Evolutionary conservation across 2,888 invertebrate species (phyloP).

Genomic region (Cartodere bifasciata): DNA sequence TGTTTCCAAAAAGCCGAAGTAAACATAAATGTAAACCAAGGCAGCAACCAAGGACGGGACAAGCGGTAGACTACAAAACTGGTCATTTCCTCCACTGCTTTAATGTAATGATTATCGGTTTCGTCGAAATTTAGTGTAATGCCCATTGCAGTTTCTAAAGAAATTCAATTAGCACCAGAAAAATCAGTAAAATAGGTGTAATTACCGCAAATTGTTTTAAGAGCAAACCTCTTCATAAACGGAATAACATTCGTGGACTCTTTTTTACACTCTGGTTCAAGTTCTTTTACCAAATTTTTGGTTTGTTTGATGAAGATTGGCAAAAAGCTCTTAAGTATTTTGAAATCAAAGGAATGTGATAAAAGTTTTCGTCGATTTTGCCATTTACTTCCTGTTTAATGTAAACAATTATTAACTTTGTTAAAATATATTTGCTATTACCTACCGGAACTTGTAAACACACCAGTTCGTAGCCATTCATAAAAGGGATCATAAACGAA

Average conservation of each 20-base stretch:
- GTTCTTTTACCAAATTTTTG: constrained; percentile 14
- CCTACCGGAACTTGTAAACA: constrained; percentile 11
- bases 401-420: too few relatives aligned
- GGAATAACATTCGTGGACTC: constrained; percentile 8
- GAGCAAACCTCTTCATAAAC: constrained; percentile 10
- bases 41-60: constrained; percentile 7
- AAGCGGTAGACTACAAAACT: constrained; percentile 7
- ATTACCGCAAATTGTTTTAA: constrained; percentile 5
- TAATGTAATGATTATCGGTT: constrained; percentile 15
- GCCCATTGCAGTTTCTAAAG: constrained; percentile 15
- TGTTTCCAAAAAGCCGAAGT: constrained; percentile 13
- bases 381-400: constrained; percentile 10
- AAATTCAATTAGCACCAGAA: background rate
- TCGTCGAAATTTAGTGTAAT: constrained; percentile 16
- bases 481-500: too few relatives aligned
- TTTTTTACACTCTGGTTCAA: constrained; percentile 7
- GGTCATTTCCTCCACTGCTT: constrained; percentile 13
- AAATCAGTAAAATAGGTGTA: too few relatives aligned
- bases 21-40: constrained; percentile 7
- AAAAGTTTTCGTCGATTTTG: constrained; percentile 18
- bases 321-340: constrained; percentile 19
- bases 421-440: too few relatives aligned
- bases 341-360: constrained; percentile 23
- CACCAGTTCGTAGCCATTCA: constrained; percentile 12
- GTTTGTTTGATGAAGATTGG: constrained; percentile 19